Conservation (phyloP, 2,888 invertebrate genomes). For the Drosophila maculinotata region DNA sequence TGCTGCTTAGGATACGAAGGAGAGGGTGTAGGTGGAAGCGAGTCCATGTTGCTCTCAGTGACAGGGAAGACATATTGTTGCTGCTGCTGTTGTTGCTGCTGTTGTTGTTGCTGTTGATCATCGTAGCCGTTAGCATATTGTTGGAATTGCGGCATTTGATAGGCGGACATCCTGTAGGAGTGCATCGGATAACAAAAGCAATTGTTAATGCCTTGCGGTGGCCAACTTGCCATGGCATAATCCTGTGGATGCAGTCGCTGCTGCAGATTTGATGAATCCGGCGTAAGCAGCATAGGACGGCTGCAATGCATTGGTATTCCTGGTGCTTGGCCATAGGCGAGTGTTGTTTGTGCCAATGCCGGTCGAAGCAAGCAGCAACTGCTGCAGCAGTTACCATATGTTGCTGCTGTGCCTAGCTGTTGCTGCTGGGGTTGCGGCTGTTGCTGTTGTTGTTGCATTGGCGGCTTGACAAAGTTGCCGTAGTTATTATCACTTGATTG, state of each 20-base stretch:
- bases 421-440: conserved; percentile 6
- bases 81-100: conserved; percentile 4
- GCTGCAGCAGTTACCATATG: conserved; percentile 21
- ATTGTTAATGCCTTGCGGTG: not conserved
- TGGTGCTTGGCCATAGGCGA: conserved; percentile 6
- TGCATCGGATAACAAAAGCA: conserved; percentile 27
- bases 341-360: conserved; percentile 14
- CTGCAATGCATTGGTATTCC: conserved; percentile 6
- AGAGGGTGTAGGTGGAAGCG: not conserved
- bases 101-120: conserved; percentile 17
- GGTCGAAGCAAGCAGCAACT: conserved; percentile 41
- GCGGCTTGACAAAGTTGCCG: not conserved
- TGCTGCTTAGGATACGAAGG: not conserved
- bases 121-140: conserved; percentile 15
- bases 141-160: conserved; percentile 13
- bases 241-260: too few relatives aligned
- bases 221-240: conserved; percentile 9
- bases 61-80: not conserved
- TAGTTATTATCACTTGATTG: not conserved
- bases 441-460: conserved; percentile 3
- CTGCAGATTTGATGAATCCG: too few relatives aligned
- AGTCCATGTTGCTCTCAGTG: not conserved
- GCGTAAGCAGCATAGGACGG: conserved; percentile 18
- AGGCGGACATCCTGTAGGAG: conserved; percentile 13
- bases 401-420: conserved; percentile 15